These are phyloP conservation scores for Tuberolachnus salignus DNA, from an alignment of 2,888 invertebrate genomes.

Conservation along the genomic window DNA sequence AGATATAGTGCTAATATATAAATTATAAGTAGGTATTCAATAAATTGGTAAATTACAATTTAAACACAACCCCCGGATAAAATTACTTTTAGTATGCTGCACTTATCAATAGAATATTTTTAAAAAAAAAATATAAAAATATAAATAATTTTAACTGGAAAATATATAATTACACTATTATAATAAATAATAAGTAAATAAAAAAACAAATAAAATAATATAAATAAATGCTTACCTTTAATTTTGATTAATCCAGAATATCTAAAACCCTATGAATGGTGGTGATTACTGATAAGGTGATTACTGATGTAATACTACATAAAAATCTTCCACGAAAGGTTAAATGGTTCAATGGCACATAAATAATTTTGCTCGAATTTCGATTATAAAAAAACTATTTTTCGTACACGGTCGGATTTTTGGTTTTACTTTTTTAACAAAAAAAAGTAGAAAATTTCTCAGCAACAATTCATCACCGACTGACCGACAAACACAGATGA, in stretches of 20 bases:
- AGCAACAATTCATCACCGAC: conserved; percentile 53
- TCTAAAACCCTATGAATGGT: conserved; percentile 13
- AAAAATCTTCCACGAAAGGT: background rate
- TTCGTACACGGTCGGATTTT: background rate
- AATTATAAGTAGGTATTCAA: too few species aligned
- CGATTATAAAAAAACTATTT: background rate
- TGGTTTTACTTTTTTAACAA: background rate
- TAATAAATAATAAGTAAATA: background rate
- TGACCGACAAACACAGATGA: conserved; percentile 55
- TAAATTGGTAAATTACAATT: too few species aligned
- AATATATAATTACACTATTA: too few species aligned
- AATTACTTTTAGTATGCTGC: too few species aligned
- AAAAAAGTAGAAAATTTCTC: conserved; percentile 34
- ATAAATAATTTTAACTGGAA: too few species aligned
- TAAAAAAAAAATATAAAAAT: too few species aligned
- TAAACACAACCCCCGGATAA: too few species aligned
- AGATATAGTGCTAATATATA: too few species aligned
- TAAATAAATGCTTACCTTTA: conserved; percentile 11
- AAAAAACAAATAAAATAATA: background rate
- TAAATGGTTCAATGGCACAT: background rate
- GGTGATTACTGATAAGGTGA: conserved; percentile 40
- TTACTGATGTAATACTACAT: conserved; percentile 37
- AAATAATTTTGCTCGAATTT: background rate
- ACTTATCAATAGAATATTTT: too few species aligned
- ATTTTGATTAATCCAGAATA: conserved; percentile 24